phyloP scores from a whole-genome alignment of 2,113 vertebrate genomes.

The Hemibagrus wyckioides region DNA sequence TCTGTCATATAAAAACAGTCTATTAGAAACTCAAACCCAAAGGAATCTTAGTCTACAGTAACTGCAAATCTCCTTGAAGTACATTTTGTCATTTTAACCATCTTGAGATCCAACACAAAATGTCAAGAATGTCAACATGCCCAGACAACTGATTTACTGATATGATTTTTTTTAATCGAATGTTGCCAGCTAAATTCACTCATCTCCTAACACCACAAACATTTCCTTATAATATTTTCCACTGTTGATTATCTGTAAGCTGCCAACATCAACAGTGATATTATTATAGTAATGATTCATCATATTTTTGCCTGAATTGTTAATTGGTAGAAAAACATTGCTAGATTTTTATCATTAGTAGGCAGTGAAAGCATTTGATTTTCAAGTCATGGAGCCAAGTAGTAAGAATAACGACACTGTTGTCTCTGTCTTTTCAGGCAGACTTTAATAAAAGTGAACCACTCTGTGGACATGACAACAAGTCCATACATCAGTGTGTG shows the following conservation, averaged over 20 bases:
- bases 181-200: background rate
- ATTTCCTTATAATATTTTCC: background rate
- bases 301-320: background rate
- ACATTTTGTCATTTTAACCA: background rate
- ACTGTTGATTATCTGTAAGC: background rate
- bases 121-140: no score
- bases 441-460: background rate
- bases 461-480: background rate
- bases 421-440: background rate
- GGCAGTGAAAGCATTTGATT: background rate
- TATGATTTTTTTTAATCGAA: background rate
- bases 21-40: no score
- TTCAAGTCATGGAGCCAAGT: background rate
- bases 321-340: background rate
- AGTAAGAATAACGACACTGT: background rate
- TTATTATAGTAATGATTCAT: background rate
- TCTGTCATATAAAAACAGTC: slow-evolving; percentile 64
- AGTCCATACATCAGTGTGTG: background rate
- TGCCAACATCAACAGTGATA: background rate
- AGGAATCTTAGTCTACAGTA: background rate
- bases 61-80: background rate
- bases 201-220: background rate
- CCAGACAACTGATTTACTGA: background rate
- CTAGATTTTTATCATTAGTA: background rate
- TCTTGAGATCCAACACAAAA: background rate